Base-by-base conservation (phyloP, 92 coral and sea anemone species). In the Siderastrea radians region DNA sequence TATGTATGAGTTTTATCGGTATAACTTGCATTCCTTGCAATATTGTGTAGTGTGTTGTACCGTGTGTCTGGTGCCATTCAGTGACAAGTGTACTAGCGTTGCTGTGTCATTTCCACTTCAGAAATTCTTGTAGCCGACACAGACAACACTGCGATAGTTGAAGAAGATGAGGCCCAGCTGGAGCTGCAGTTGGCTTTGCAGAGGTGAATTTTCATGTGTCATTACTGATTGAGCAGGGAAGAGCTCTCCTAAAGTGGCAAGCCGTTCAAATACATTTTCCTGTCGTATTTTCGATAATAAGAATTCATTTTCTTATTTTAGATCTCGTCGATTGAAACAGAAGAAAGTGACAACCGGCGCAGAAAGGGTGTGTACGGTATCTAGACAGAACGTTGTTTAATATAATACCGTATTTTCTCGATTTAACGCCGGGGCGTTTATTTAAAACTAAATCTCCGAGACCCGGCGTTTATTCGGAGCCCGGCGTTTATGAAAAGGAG, bases 151-250 rank as follows among this genome's bases (percentile, higher is more conserved):
- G 66, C 45, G 6, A 51, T 68, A 54, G 76, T 92, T n/a, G 99
- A 97, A 74, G 98, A 97, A 61, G 99, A 97, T 70, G 98, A 95
- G 19, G 99, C 97, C n/a, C 99, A 97, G 72, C 80, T 95, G 1
- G 99, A 97, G 67, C 90, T 97, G 38, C 98, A 97, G 78, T 73
- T 97, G 48, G 99, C 99, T 12, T 86, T 97, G n/a, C 81, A 95
- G 69, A 93, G 99, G 99, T 97, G 9, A 14, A 11, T 48, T 13
- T 67, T 67, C 6, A 53, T 5, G 5, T 53, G 57, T 53, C 6
- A 5, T 5, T 9, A 53, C 10, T 9, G 10, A 9, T 53, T 53
- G 57, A 53, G 10, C 57, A 53, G 57, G 57, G 38, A 26, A 26
- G 38, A 26, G 38, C 38, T 26, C 38, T 26, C 38, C 38, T 26